Evolutionary conservation across 1,140 invertebrate species (phyloP).

Genomic region (Brachionus rotundiformis): DNA sequence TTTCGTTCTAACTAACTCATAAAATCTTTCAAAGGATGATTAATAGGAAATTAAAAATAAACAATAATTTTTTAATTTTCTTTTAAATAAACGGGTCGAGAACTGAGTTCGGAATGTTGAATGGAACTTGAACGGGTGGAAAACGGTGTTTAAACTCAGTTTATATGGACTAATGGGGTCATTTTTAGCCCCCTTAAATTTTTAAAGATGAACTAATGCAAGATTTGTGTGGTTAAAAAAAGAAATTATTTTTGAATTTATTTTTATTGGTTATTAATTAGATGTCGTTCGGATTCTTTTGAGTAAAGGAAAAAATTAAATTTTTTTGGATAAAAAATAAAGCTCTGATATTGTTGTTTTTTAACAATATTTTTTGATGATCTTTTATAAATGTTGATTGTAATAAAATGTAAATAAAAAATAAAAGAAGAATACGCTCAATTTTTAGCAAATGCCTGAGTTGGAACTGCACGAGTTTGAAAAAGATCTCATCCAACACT

Average conservation of each 20-base stretch:
- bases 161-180: conserved; percentile 91
- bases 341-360: not conserved
- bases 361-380: not conserved
- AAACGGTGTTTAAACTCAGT: conserved; percentile 87
- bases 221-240: not conserved
- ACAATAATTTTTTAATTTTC: too few relatives aligned
- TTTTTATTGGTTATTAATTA: not conserved
- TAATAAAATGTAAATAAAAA: not conserved
- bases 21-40: too few relatives aligned
- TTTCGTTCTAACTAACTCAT: too few relatives aligned
- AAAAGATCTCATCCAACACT: conserved; percentile 60
- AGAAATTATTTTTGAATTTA: not conserved
- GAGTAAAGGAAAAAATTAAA: too few relatives aligned
- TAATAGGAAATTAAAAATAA: too few relatives aligned
- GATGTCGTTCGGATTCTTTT: not conserved
- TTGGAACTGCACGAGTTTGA: conserved; percentile 55
- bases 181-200: conserved; percentile 71
- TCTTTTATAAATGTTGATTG: conserved; percentile 1
- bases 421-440: conserved; percentile 21
- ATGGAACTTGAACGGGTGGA: too few relatives aligned
- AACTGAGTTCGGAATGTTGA: too few relatives aligned
- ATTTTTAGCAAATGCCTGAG: not conserved
- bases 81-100: too few relatives aligned
- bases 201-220: conserved; percentile 39
- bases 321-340: too few relatives aligned